Evolutionary conservation across 2,888 invertebrate genomes (phyloP).

Genomic region (Venustoraphidia nigricollis): DNA sequence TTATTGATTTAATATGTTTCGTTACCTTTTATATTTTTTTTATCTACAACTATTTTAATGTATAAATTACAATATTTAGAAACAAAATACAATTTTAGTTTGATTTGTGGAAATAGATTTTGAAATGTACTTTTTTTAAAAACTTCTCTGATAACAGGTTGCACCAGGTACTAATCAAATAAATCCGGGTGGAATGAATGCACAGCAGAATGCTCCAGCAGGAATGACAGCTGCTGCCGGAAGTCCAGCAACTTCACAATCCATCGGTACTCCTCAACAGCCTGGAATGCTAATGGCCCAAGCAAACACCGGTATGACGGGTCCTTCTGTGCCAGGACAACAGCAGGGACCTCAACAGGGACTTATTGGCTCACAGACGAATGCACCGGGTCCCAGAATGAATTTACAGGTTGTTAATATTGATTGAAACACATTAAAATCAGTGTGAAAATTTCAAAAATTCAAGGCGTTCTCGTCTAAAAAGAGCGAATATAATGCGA

Average conservation of each 20-base stretch:
- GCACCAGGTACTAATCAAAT: slow-evolving; percentile 17
- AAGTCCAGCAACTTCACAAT: slow-evolving; percentile 7
- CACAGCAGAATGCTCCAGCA: slow-evolving; percentile 6
- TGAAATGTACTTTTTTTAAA: slow-evolving; percentile 12
- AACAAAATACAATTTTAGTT: not conserved
- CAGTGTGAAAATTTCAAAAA: too few species aligned
- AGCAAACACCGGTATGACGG: slow-evolving; percentile 20
- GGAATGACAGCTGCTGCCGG: slow-evolving; percentile 5
- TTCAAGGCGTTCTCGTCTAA: too few species aligned
- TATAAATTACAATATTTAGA: not conserved
- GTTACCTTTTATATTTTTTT: too few species aligned
- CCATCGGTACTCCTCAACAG: slow-evolving; percentile 12
- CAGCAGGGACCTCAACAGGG: not conserved
- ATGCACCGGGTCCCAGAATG: slow-evolving; percentile 14
- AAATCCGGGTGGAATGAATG: slow-evolving; percentile 16
- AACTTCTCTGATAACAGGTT: slow-evolving; percentile 12
- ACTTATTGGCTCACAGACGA: slow-evolving; percentile 18
- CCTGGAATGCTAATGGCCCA: slow-evolving; percentile 36
- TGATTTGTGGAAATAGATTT: slow-evolving; percentile 2
- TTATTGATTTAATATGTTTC: not conserved
- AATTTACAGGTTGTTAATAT: slow-evolving; percentile 12
- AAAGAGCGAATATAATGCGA: too few species aligned
- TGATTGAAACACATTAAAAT: too few species aligned
- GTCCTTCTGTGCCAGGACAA: not conserved
- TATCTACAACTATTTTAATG: too few species aligned